Evolutionary conservation across 2,113 vertebrate genomes (phyloP).

Genomic region (Dipodomys ordii): DNA sequence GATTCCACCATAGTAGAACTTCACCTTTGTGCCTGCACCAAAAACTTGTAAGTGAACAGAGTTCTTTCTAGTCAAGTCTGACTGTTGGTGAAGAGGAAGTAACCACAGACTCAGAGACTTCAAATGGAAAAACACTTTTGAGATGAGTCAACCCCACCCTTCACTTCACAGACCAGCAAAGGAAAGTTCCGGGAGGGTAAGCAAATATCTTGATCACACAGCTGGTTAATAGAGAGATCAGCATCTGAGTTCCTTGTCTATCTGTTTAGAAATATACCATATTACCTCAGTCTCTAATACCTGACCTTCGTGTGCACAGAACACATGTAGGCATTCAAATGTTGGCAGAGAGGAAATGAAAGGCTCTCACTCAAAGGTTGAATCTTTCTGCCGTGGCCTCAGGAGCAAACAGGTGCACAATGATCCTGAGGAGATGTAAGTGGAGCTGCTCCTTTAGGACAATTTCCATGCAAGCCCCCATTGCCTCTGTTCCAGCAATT

Average conservation of each 20-base stretch:
- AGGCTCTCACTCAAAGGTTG: neutral
- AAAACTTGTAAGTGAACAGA: conserved; percentile 37
- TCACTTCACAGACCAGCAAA: conserved; percentile 24
- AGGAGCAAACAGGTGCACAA: neutral
- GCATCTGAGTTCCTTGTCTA: neutral
- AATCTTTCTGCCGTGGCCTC: neutral
- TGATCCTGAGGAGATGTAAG: neutral
- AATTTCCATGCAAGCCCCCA: neutral
- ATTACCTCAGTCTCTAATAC: neutral
- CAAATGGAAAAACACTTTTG: conserved; percentile 42
- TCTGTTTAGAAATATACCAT: neutral
- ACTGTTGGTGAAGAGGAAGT: conserved; percentile 66
- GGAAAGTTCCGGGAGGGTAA: neutral
- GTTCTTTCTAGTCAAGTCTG: conserved; percentile 11
- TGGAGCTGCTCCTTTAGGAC: neutral
- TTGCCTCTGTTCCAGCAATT: neutral
- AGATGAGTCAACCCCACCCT: neutral
- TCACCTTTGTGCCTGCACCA: neutral
- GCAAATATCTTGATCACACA: neutral
- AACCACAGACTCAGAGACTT: conserved; percentile 59
- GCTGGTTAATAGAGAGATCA: neutral
- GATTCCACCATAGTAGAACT: neutral
- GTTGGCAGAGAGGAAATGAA: neutral
- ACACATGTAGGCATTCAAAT: neutral
- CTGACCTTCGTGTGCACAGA: neutral